These are phyloP conservation scores for Drosophila teissieri DNA, from an alignment of 1,140 invertebrate genomes.

Conservation along the genomic window DNA sequence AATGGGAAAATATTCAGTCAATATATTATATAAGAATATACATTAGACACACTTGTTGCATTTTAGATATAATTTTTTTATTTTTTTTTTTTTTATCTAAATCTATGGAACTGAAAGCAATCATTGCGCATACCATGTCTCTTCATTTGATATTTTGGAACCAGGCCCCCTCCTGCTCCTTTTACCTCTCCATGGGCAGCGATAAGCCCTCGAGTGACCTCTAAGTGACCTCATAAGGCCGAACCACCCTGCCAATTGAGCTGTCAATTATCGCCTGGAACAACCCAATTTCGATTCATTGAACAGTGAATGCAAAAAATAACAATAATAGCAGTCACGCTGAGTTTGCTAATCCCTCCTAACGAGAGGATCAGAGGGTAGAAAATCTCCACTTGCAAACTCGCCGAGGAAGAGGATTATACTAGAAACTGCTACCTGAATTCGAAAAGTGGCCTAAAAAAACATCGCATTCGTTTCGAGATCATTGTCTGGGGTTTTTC, in stretches of 20 bases:
- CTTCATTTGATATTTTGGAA: neutral
- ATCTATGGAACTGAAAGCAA: no score
- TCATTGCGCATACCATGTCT: no score
- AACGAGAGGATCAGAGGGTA: slow-evolving; percentile 31
- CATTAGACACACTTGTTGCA: no score
- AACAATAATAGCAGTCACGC: slow-evolving; percentile 51
- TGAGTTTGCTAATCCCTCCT: slow-evolving; percentile 45
- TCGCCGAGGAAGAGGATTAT: slow-evolving; percentile 27
- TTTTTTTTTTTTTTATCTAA: no score
- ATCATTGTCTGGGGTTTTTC: slow-evolving; percentile 23
- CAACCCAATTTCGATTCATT: slow-evolving; percentile 44
- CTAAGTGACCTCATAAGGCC: slow-evolving; percentile 49
- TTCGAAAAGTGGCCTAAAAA: slow-evolving; percentile 4
- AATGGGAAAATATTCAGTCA: no score
- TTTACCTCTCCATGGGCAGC: slow-evolving; percentile 5
- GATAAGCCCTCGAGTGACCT: slow-evolving; percentile 44
- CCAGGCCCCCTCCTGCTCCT: neutral
- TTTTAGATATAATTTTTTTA: no score
- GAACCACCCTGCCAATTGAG: slow-evolving; percentile 32
- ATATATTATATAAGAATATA: no score
- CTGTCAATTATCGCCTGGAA: slow-evolving; percentile 49
- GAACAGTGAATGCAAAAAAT: slow-evolving; percentile 17
- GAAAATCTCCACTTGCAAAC: slow-evolving; percentile 13
- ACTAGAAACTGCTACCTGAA: slow-evolving; percentile 39
- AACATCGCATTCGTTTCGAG: slow-evolving; percentile 1